Percentiles rank a stretch among this genome's conserved stretches.
Conservation (phyloP, 2,113 vertebrate species). For the Fulica atra region DNA sequence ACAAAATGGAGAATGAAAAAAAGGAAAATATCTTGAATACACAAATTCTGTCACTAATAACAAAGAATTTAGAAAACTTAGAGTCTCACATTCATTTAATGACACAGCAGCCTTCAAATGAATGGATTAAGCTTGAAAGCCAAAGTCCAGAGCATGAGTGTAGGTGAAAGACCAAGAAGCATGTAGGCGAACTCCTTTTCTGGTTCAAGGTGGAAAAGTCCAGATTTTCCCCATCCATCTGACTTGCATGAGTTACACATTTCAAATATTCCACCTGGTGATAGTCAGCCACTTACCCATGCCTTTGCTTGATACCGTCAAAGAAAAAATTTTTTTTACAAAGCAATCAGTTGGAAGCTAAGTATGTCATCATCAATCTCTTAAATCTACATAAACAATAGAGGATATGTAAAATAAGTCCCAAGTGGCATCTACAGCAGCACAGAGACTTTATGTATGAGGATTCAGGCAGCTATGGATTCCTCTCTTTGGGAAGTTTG, state of each 20-base stretch:
- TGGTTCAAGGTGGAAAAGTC: not conserved
- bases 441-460: not conserved
- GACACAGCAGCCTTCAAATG: accelerated
- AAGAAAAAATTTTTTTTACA: not conserved
- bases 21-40: not conserved
- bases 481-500: not conserved
- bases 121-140: not conserved
- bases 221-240: not conserved
- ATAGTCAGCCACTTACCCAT: not conserved
- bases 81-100: not conserved
- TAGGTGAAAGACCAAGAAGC: not conserved
- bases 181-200: not conserved
- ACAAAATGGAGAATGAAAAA: not conserved
- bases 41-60: not conserved
- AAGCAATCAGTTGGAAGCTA: not conserved
- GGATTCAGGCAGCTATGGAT: not conserved
- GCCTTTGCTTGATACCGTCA: not conserved
- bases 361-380: not conserved
- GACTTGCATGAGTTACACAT: not conserved
- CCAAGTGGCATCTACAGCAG: not conserved
- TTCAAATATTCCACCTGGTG: not conserved
- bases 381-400: not conserved
- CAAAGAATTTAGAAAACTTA: not conserved
- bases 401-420: not conserved
- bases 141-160: not conserved